Evolutionary conservation across 2,113 vertebrate species (phyloP), one percentile per base, ranked within the genome.

Genomic region (Naja naja): DNA sequence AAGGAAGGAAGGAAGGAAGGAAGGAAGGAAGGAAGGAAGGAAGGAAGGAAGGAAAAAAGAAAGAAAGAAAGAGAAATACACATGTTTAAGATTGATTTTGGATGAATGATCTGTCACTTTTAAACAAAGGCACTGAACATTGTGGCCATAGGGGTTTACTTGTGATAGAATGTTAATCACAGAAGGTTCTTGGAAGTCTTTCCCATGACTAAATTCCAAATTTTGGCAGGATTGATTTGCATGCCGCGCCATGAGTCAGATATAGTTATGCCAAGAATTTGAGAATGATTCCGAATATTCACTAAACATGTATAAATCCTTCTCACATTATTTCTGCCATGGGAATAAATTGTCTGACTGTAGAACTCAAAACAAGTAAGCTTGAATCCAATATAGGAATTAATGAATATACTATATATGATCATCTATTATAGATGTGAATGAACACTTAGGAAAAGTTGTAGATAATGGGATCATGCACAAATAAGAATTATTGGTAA

Each of bases 141-240:
- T 49, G 60, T 90, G 53, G 55, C 45, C n/a, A 64, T 47, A 60
- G n/a, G 14, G 23, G 23, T 25, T 56, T 53, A 64, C 30, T 55
- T 55, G 56, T 89, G 45, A 90, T 87, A 93, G 86, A 47, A 85
- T 43, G 10, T 85, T 89, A 56, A 89, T 89, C 53, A 45, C 10
- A 43, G 18, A 92, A 64, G 39, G 69, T 85, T 92, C 69, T 88
- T 30, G 58, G 81, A 52, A 93, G 81, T 52, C 89, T 64, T 93
- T 93, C 92, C 92, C 92, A 93, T 90, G 92, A 93, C 89, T 93
- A 90, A 93, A 86, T 14, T 90, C 54, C 85, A 90, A 93, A 90
- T 87, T 81, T 93, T 89, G 92, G 81, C 90, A 93, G 92, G 45
- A 22, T 85, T 93, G 88, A 90, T 60, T 85, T 30, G 55, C 55